Evolutionary conservation across 2,888 invertebrate species (phyloP).

Genomic region (Linnaemya vulpina): DNA sequence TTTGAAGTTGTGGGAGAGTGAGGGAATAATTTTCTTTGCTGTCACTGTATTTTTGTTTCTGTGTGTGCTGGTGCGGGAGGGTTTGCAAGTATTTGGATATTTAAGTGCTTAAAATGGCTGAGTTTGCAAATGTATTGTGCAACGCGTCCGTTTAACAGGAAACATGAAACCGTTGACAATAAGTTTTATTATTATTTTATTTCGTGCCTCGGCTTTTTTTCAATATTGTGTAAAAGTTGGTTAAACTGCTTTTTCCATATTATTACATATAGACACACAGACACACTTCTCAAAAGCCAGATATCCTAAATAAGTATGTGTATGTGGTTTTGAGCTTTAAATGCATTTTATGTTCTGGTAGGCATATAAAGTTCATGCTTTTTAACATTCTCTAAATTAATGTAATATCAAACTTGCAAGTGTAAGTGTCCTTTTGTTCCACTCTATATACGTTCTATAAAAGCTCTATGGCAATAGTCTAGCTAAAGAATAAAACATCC

Average conservation of each 20-base stretch:
- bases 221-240: constrained; percentile 31
- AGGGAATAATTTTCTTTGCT: not conserved
- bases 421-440: constrained; percentile 27
- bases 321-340: constrained; percentile 54
- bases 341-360: constrained; percentile 57
- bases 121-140: constrained; percentile 39
- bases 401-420: not conserved
- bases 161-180: constrained; percentile 65
- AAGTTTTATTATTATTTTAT: constrained; percentile 53
- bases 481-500: constrained; percentile 22
- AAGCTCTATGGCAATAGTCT: constrained; percentile 16
- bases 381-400: constrained; percentile 17
- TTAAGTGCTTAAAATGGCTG: constrained; percentile 42
- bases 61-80: not conserved
- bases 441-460: constrained; percentile 39
- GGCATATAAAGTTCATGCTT: constrained; percentile 43
- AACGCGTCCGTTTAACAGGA: constrained; percentile 54
- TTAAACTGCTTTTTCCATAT: constrained; percentile 9
- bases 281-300: not conserved
- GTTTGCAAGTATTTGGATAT: constrained; percentile 3
- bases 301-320: constrained; percentile 30
- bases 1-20: not conserved
- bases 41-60: not conserved
- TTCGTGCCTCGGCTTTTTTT: constrained; percentile 7
- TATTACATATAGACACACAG: not conserved